Conservation (phyloP, 2,888 invertebrate genomes). For the Gnatocerus cornutus region DNA sequence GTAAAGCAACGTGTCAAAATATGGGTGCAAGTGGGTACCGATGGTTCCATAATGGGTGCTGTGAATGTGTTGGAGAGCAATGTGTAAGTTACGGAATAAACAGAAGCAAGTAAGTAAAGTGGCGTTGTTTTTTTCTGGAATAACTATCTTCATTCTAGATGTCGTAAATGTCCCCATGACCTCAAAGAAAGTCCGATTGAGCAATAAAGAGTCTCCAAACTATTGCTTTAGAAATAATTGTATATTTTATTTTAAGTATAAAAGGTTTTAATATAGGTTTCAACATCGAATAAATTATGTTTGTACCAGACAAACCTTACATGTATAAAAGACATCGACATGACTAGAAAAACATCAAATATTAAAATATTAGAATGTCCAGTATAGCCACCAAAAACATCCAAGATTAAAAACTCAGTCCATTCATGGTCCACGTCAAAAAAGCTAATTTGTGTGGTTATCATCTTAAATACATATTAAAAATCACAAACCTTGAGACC, state of each 20-base stretch:
- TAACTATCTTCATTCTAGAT: neutral
- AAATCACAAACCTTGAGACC: slow-evolving; percentile 28
- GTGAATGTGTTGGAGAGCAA: slow-evolving; percentile 91
- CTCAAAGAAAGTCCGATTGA: too few relatives aligned
- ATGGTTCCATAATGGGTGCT: slow-evolving; percentile 97
- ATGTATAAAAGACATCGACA: slow-evolving; percentile 17
- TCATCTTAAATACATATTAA: neutral
- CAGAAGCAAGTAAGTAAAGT: slow-evolving; percentile 80
- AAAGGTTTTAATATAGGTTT: slow-evolving; percentile 37
- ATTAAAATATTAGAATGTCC: neutral
- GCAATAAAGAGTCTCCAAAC: too few relatives aligned
- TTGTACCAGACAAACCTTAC: slow-evolving; percentile 47
- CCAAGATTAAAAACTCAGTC: neutral
- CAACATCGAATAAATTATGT: slow-evolving; percentile 39
- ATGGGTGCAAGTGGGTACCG: slow-evolving; percentile 90
- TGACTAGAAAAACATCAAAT: slow-evolving; percentile 44
- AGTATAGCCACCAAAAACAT: slow-evolving; percentile 2
- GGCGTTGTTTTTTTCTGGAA: neutral
- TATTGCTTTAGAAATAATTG: slow-evolving; percentile 8
- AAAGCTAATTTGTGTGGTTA: too few relatives aligned
- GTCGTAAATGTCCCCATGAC: neutral
- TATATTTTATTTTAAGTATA: slow-evolving; percentile 47
- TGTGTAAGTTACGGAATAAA: slow-evolving; percentile 94
- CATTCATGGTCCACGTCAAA: neutral
- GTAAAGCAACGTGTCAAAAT: slow-evolving; percentile 85